phyloP scores from a whole-genome alignment of 2,113 vertebrate genomes.

The Bucco capensis region DNA sequence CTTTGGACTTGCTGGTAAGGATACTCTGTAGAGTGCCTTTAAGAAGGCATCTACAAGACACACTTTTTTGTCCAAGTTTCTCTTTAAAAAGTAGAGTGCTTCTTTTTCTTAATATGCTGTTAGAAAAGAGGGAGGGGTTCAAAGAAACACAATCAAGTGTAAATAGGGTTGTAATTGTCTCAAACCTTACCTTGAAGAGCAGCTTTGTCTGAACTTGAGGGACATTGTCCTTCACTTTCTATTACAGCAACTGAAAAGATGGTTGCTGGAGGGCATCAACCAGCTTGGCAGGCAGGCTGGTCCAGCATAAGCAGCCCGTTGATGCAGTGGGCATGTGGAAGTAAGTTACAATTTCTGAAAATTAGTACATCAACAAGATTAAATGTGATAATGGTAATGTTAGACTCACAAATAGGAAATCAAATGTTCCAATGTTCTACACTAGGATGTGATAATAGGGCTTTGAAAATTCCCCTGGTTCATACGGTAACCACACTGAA shows the following conservation, averaged over 20 bases:
- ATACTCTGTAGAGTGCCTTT: not conserved
- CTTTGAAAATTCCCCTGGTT: not conserved
- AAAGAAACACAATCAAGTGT: not conserved
- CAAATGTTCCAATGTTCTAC: not conserved
- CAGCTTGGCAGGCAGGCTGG: no score
- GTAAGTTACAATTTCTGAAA: not conserved
- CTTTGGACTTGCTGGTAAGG: not conserved
- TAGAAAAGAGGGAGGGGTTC: not conserved
- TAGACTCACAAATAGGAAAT: not conserved
- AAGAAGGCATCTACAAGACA: not conserved
- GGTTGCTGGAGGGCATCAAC: accelerated
- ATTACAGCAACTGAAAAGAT: not conserved
- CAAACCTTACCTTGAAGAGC: not conserved
- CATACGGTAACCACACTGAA: accelerated
- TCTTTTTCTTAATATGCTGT: not conserved
- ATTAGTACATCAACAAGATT: not conserved
- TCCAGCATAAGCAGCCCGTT: not conserved
- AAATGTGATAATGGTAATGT: not conserved
- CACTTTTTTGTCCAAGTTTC: not conserved
- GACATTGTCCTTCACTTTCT: not conserved
- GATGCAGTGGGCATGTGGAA: not conserved
- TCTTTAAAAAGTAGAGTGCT: not conserved
- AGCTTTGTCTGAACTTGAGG: not conserved
- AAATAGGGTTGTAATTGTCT: not conserved
- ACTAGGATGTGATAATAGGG: accelerated